Evolutionary conservation across 2,888 invertebrate genomes (phyloP).

Genomic region (Gibbula magus): DNA sequence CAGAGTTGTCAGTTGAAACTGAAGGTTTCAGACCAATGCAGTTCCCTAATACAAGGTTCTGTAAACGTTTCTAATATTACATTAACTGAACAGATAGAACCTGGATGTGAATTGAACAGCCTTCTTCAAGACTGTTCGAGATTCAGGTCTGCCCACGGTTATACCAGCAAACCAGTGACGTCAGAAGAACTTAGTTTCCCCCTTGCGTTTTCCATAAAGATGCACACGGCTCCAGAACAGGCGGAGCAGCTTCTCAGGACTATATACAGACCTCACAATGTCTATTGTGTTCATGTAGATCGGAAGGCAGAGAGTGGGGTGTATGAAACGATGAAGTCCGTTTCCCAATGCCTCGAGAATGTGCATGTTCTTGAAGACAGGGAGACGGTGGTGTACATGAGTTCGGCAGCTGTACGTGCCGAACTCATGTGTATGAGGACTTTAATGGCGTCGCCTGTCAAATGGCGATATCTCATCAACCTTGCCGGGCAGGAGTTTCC

Average conservation of each 20-base stretch:
- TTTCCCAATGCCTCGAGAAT: constrained; percentile 61
- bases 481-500: constrained; percentile 72
- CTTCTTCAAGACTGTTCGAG: constrained; percentile 38
- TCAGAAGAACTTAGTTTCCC: constrained; percentile 58
- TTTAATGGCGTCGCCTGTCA: constrained; percentile 36
- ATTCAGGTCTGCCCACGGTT: constrained; percentile 41
- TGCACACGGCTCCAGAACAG: constrained; percentile 58
- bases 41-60: background rate
- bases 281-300: constrained; percentile 73
- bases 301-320: constrained; percentile 50
- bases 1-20: background rate
- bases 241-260: constrained; percentile 63
- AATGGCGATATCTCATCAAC: constrained; percentile 74
- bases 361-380: constrained; percentile 56
- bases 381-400: constrained; percentile 52
- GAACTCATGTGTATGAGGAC: constrained; percentile 54
- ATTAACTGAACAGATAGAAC: background rate
- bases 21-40: background rate
- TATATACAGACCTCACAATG: constrained; percentile 70
- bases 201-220: constrained; percentile 62
- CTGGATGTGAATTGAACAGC: constrained; percentile 32
- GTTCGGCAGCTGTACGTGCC: constrained; percentile 46
- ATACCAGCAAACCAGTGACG: constrained; percentile 39
- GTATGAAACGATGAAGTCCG: constrained; percentile 45
- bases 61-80: too few species aligned